Evolutionary conservation across 2,888 invertebrate genomes (phyloP).

Genomic region (Aphrophora alni): DNA sequence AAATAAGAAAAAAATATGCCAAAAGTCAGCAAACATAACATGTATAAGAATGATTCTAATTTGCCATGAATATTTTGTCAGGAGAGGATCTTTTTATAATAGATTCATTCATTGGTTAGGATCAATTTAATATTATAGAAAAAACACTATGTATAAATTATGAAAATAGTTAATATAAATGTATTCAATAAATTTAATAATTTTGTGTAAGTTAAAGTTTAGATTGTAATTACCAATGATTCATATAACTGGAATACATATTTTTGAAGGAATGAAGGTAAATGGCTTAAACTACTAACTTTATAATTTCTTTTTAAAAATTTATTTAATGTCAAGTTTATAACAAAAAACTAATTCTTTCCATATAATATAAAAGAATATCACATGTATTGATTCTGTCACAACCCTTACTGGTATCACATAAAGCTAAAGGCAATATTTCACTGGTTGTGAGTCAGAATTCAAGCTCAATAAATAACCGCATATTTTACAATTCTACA

Average conservation of each 20-base stretch:
- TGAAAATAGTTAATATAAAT: too few species aligned
- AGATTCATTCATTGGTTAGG: too few species aligned
- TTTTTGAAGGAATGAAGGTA: background rate
- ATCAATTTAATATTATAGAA: too few species aligned
- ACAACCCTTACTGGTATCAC: background rate
- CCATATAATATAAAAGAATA: background rate
- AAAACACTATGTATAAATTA: too few species aligned
- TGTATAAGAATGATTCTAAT: too few species aligned
- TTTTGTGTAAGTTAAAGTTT: too few species aligned
- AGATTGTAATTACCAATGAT: background rate
- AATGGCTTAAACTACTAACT: background rate
- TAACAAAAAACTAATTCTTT: conserved; percentile 1
- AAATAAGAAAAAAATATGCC: too few species aligned
- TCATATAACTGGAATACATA: background rate
- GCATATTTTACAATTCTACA: conserved; percentile 2
- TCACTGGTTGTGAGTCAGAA: background rate
- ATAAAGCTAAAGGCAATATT: background rate
- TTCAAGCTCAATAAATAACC: background rate
- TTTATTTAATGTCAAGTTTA: background rate
- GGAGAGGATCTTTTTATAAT: too few species aligned
- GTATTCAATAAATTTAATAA: too few species aligned
- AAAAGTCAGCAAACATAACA: too few species aligned
- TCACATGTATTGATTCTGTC: background rate
- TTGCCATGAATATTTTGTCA: too few species aligned
- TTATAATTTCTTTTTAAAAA: too few species aligned